phyloP scores from a whole-genome alignment of 2,797 vertebrate genomes.

The Scolopax rusticola region DNA sequence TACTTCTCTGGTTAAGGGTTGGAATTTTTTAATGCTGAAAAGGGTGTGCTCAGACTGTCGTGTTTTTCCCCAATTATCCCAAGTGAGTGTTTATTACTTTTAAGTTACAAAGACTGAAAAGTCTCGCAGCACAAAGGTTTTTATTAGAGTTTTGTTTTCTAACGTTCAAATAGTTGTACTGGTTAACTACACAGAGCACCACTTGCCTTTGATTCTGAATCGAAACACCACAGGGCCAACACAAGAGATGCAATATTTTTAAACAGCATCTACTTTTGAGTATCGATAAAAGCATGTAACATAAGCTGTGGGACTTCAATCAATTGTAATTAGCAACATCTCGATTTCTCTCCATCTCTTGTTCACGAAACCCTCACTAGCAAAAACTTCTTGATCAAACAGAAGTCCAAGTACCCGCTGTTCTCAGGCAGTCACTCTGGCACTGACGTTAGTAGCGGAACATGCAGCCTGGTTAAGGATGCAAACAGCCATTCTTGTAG shows the following conservation, averaged over 20 bases:
- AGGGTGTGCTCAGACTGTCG: slow-evolving; percentile 42
- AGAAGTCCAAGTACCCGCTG: background rate
- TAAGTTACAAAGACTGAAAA: slow-evolving; percentile 55
- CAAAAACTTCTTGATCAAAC: background rate
- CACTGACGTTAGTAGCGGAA: background rate
- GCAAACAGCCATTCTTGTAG: background rate
- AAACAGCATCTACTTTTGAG: slow-evolving; percentile 59
- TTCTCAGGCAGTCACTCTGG: background rate
- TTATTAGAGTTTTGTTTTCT: slow-evolving; percentile 42
- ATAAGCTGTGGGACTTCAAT: slow-evolving; percentile 19
- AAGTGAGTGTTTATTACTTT: slow-evolving; percentile 34
- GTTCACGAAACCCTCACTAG: background rate
- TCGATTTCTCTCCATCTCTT: background rate
- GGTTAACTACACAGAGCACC: slow-evolving; percentile 43
- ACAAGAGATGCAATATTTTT: slow-evolving; percentile 45
- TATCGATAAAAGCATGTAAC: slow-evolving; percentile 30
- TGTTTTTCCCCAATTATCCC: background rate
- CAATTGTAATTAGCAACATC: background rate
- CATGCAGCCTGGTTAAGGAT: background rate
- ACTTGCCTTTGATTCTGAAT: slow-evolving; percentile 57
- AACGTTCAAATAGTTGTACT: slow-evolving; percentile 33
- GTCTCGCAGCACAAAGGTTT: slow-evolving; percentile 38
- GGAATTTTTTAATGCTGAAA: slow-evolving; percentile 33
- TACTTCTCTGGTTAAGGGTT: slow-evolving; percentile 41
- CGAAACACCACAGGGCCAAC: slow-evolving; percentile 30